Percentiles rank a stretch among this genome's conserved stretches.
Conservation (phyloP, 2,113 vertebrate species). For the Scartelaos histophorus region DNA sequence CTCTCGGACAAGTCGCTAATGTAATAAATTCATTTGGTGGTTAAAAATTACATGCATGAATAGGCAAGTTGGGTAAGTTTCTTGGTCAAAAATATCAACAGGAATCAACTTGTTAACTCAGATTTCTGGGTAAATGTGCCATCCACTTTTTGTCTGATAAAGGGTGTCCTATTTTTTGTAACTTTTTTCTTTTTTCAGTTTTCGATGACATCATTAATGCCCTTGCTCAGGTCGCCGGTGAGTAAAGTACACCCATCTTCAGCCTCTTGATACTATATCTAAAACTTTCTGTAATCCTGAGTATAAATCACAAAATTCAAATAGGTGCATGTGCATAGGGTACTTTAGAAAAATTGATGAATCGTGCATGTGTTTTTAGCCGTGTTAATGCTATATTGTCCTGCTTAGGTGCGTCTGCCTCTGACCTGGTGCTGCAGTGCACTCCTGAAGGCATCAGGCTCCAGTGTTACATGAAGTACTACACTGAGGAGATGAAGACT, state of each 20-base stretch:
- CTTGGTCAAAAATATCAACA: neutral
- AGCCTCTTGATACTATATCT: too few species aligned
- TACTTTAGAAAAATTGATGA: too few species aligned
- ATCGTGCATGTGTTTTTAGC: too few species aligned
- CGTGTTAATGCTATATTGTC: neutral
- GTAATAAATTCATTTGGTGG: neutral
- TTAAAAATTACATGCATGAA: neutral
- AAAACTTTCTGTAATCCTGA: too few species aligned
- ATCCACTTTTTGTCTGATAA: neutral
- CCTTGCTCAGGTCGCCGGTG: constrained; percentile 86
- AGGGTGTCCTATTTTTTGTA: neutral
- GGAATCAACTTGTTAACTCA: neutral
- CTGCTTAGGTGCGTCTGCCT: constrained; percentile 85
- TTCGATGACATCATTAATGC: constrained; percentile 92
- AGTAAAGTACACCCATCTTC: constrained; percentile 41
- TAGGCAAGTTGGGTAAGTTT: neutral
- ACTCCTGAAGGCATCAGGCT: constrained; percentile 94
- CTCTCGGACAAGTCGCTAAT: too few species aligned
- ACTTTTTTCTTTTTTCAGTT: constrained; percentile 72
- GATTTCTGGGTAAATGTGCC: neutral
- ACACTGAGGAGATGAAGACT: constrained; percentile 93
- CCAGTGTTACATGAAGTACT: constrained; percentile 95
- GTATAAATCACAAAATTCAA: too few species aligned
- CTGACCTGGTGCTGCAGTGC: constrained; percentile 89
- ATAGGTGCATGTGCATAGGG: too few species aligned